Base-by-base conservation (phyloP, 2,113 vertebrate genomes). In the Peucedramus taeniatus region DNA sequence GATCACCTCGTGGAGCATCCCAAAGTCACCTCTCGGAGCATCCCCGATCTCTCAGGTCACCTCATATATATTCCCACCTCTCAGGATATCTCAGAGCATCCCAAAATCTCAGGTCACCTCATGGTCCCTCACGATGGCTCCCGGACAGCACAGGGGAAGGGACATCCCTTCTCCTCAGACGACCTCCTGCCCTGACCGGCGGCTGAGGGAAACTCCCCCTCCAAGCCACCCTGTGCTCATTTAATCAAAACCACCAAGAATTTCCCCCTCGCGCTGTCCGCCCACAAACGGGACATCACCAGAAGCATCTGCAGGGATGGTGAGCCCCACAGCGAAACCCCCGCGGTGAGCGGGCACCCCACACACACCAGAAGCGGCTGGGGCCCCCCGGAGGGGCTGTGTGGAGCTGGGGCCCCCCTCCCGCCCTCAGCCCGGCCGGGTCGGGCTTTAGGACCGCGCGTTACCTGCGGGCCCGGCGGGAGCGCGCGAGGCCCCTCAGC, bases 301-400 rank as follows among this genome's bases (percentile, higher is more conserved):
- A 53, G 28, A 39, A 53, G 45, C 33, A n/a, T 1, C 6, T 24
- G 28, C 13, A 24, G 28, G 60, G 6, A n/a, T 2, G 16, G 15
- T 1, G 33, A 59, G 4, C 18, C 35, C 76, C 66, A 23, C 17
- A 49, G 18, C 2, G 51, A 11, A 59, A 8, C 22, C 53, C 37
- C 22, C 19, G 28, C 23, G 54, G 18, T 1, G 30, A 49, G 40
- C 12, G 42, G 31, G 35, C 31, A 49, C 1, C 42, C 59, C 59
- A 3, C 42, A 40, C 42, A 4, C 31, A 2, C 2, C 68, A 2
- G 37, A 22, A 1, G 9, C 4, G 1, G 12, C 26, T 2, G 21
- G 44, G 86, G 33, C 23, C 76, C 3, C 65, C 13, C 57, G 4
- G 49, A 8, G 57, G 39, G 40, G 49, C 5, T 28, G 40, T 22